These are phyloP conservation scores for Pampus argenteus DNA, from an alignment of 2,797 vertebrate genomes.

Conservation along the genomic window DNA sequence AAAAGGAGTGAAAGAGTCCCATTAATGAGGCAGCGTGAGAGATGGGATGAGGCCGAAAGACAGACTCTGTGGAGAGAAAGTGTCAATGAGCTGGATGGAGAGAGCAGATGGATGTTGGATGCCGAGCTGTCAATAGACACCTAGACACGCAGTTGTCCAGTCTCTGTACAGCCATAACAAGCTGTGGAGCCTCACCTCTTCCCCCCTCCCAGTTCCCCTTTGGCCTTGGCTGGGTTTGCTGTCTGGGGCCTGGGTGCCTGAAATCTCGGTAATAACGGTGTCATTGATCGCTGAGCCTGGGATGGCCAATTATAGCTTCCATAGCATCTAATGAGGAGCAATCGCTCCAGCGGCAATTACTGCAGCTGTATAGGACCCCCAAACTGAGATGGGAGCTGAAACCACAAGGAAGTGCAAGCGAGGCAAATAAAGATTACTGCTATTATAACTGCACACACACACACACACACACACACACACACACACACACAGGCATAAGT, in stretches of 20 bases:
- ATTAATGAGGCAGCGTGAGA: conserved; percentile 62
- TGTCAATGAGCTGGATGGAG: conserved; percentile 53
- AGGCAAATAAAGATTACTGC: conserved; percentile 48
- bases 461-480: conserved; percentile 16
- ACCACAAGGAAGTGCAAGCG: conserved; percentile 38
- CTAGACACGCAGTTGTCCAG: conserved; percentile 42
- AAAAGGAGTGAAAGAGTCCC: conserved; percentile 14
- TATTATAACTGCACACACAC: conserved; percentile 6
- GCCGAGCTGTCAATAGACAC: conserved; percentile 57
- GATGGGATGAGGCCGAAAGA: conserved; percentile 38
- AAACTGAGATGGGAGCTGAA: conserved; percentile 51
- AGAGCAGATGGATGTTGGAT: conserved; percentile 48
- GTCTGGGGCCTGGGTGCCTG: conserved; percentile 54
- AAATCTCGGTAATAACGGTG: conserved; percentile 65
- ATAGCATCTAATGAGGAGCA: conserved; percentile 75
- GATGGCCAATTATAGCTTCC: conserved; percentile 77
- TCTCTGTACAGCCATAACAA: conserved; percentile 61
- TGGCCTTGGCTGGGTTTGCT: conserved; percentile 50
- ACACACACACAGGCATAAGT: conserved; percentile 22
- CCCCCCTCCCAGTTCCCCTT: conserved; percentile 48
- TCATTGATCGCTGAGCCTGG: conserved; percentile 73
- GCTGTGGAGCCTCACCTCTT: conserved; percentile 50
- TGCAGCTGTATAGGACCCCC: conserved; percentile 25
- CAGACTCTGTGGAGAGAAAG: conserved; percentile 23
- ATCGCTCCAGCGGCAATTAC: conserved; percentile 76